These are phyloP conservation scores for Hemiscyllium ocellatum DNA, from an alignment of 2,113 vertebrate genomes.

Conservation along the genomic window DNA sequence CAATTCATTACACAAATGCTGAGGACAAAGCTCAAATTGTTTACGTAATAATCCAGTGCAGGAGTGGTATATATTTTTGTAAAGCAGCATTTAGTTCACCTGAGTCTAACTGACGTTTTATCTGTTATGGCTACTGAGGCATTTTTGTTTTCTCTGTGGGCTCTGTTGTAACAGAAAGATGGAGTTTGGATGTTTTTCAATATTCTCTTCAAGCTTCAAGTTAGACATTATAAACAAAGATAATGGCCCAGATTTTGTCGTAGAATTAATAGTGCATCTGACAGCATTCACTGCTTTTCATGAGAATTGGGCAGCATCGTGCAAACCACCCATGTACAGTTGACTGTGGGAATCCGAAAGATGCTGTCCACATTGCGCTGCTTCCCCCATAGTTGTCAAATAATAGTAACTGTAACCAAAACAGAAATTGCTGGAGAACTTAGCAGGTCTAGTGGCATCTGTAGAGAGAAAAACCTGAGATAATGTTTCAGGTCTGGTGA, in stretches of 20 bases:
- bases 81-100: neutral
- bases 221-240: neutral
- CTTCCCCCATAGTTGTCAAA: too few relatives aligned
- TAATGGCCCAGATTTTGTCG: neutral
- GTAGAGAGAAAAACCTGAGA: too few relatives aligned
- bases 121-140: neutral
- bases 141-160: neutral
- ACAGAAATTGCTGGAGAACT: too few relatives aligned
- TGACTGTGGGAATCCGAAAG: neutral
- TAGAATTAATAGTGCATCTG: neutral
- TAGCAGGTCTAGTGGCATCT: too few relatives aligned
- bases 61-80: neutral
- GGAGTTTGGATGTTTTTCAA: neutral
- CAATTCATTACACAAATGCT: neutral
- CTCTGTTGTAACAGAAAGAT: neutral
- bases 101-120: neutral
- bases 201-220: neutral
- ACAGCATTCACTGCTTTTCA: neutral
- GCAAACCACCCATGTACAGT: neutral
- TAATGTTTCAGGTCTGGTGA: too few relatives aligned
- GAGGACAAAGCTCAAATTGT: neutral
- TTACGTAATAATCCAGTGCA: neutral
- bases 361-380: neutral
- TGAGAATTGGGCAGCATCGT: neutral
- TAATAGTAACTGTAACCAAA: too few relatives aligned